Conservation (phyloP, 1,140 invertebrate genomes). For the Drosophila albomicans region DNA sequence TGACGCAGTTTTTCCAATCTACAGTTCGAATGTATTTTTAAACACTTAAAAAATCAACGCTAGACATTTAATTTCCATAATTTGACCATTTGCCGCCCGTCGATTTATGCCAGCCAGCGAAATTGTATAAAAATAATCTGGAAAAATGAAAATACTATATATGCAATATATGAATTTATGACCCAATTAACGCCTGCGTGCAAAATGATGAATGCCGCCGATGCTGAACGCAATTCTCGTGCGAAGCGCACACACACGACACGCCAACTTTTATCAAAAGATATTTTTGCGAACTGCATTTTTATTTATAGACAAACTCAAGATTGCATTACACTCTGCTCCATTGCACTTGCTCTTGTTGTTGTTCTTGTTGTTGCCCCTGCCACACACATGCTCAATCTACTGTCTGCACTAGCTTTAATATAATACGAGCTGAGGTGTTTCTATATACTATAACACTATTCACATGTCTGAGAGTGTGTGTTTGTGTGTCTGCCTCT, state of each 20-base stretch:
- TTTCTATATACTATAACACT: slow-evolving; percentile 36
- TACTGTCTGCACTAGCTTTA: slow-evolving; percentile 53
- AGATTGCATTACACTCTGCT: slow-evolving; percentile 76
- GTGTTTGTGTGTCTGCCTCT: slow-evolving; percentile 17
- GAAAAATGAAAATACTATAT: slow-evolving; percentile 32
- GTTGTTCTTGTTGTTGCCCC: slow-evolving; percentile 17
- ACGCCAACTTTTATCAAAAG: slow-evolving; percentile 74
- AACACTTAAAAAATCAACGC: slow-evolving; percentile 26
- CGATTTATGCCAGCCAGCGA: slow-evolving; percentile 18
- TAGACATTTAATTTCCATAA: slow-evolving; percentile 30
- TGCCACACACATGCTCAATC: background rate
- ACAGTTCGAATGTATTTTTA: slow-evolving; percentile 38
- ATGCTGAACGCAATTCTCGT: slow-evolving; percentile 37
- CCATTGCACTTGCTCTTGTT: slow-evolving; percentile 57
- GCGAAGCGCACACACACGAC: slow-evolving; percentile 28
- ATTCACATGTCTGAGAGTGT: slow-evolving; percentile 18
- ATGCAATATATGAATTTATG: slow-evolving; percentile 66
- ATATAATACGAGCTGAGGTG: slow-evolving; percentile 10
- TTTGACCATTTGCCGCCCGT: slow-evolving; percentile 25
- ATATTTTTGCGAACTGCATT: slow-evolving; percentile 60
- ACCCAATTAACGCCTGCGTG: slow-evolving; percentile 75
- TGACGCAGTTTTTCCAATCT: slow-evolving; percentile 29
- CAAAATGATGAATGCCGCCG: slow-evolving; percentile 57
- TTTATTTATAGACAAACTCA: slow-evolving; percentile 66
- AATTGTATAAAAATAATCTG: slow-evolving; percentile 65